Base-by-base conservation (phyloP, 2,888 invertebrate genomes). In the Spatulosminthurus flaviceps region DNA sequence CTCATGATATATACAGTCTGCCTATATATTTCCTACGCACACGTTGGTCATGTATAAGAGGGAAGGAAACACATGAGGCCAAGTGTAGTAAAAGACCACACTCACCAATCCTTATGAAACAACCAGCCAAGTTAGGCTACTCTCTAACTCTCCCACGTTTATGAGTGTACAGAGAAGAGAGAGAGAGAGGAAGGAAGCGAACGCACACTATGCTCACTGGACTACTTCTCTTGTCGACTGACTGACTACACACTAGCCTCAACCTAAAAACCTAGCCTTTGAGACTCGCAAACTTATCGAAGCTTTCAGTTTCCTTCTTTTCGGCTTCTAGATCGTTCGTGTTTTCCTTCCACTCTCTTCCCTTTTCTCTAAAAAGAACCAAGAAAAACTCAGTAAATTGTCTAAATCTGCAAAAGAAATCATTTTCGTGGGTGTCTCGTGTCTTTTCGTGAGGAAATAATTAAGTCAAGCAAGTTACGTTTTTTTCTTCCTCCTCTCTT, bases 241-340 rank as follows among this genome's bases (percentile, higher is more conserved):
- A 74, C 72, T 72, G 51, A 72, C 72, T 74, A 60, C 74, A 60
- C 64, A 75, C 74, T 78, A 74, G 79, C 77, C 81, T 77, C 79
- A 66, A 78, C 79, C 24, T 43, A 79, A 72, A n/a, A 74, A 60
- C 22, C 22, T 42, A 73, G 75, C 76, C 67, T 76, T 76, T 41
- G 66, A 79, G 78, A 77, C 79, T 67, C 79, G 78, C 70, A 74
- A 81, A 78, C 78, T 80, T 80, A 78, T 34, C 75, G 61, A 78
- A 78, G 71, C 78, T 80, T 81, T 81, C 79, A 81, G 81, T 81
- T 81, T 78, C 81, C 80, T 81, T 79, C 79, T 81, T 81, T 81
- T 81, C 81, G 78, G 79, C 80, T 75, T 73, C 70, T 77, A 78
- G 79, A 81, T 79, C 78, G 79, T 78, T 79, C 75, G 81, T 80